A percentile compares a stretch with the other conserved stretches of the same genome.
phyloP scores from a whole-genome alignment of 2,888 invertebrate species.

The Strigamia maritima region DNA sequence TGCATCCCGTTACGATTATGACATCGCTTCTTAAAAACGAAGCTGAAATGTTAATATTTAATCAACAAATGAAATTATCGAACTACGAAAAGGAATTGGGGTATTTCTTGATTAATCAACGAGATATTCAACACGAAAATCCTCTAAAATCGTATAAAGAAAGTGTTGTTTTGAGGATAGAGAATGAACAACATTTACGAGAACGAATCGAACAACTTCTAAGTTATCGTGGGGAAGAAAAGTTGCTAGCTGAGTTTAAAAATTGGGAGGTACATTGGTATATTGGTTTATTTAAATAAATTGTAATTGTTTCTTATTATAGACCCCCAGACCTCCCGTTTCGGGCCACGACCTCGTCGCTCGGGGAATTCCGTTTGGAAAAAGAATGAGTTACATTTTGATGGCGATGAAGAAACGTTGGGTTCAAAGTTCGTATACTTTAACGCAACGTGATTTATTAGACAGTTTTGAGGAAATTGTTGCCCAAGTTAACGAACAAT shows the following conservation, averaged over 20 bases:
- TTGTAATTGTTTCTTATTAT: not conserved
- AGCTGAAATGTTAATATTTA: conserved; percentile 58
- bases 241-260: conserved; percentile 63
- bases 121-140: conserved; percentile 54
- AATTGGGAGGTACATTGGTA: conserved; percentile 60
- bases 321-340: conserved; percentile 73
- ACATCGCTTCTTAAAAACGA: conserved; percentile 65
- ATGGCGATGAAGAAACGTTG: conserved; percentile 70
- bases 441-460: conserved; percentile 63
- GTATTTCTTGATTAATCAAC: conserved; percentile 70
- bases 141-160: conserved; percentile 63
- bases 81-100: conserved; percentile 77
- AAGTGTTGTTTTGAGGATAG: conserved; percentile 61
- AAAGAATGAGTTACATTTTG: conserved; percentile 66
- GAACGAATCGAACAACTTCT: conserved; percentile 60
- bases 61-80: conserved; percentile 76
- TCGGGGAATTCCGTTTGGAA: conserved; percentile 58
- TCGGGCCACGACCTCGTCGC: conserved; percentile 66
- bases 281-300: not conserved
- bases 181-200: conserved; percentile 53
- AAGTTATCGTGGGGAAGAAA: conserved; percentile 69
- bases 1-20: conserved; percentile 72
- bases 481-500: not conserved
- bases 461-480: conserved; percentile 35
- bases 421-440: conserved; percentile 74